Evolutionary conservation across 2,113 vertebrate genomes (phyloP).

Genomic region (Lasiurus borealis): DNA sequence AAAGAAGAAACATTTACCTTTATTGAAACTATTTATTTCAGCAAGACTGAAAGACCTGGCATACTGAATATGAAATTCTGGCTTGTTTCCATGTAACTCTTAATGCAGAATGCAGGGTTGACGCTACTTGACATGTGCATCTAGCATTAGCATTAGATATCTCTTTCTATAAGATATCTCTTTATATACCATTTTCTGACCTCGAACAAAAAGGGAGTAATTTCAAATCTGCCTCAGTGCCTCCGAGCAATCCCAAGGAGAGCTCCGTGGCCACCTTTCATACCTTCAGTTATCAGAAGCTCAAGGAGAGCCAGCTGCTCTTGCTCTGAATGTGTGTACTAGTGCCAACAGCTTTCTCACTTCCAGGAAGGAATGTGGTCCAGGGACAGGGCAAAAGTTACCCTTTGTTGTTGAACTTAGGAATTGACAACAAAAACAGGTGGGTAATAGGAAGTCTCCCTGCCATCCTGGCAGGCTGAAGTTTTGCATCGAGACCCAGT

Average conservation of each 20-base stretch:
- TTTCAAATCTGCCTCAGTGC: not conserved
- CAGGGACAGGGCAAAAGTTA: conserved; percentile 16
- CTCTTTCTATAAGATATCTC: not conserved
- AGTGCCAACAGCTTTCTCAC: not conserved
- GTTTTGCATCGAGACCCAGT: not conserved
- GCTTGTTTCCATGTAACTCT: not conserved
- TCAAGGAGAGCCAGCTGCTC: not conserved
- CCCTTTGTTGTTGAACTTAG: conserved; percentile 51
- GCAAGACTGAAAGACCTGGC: not conserved
- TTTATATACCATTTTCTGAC: not conserved
- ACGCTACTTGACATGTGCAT: not conserved
- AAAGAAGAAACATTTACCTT: conserved; percentile 46
- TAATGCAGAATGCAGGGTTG: not conserved
- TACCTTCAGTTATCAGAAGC: not conserved
- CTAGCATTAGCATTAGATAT: not conserved
- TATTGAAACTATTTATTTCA: not conserved
- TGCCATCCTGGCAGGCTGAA: not conserved
- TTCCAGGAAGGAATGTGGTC: conserved; percentile 50
- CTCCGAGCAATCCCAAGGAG: not conserved
- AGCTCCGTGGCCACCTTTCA: not conserved
- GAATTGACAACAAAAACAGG: not conserved
- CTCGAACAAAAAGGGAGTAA: not conserved
- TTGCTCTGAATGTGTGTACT: not conserved
- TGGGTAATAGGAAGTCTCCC: not conserved
- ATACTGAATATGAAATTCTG: not conserved